These are phyloP conservation scores for Carcina quercana DNA, from an alignment of 2,888 invertebrate genomes.

Conservation along the genomic window DNA sequence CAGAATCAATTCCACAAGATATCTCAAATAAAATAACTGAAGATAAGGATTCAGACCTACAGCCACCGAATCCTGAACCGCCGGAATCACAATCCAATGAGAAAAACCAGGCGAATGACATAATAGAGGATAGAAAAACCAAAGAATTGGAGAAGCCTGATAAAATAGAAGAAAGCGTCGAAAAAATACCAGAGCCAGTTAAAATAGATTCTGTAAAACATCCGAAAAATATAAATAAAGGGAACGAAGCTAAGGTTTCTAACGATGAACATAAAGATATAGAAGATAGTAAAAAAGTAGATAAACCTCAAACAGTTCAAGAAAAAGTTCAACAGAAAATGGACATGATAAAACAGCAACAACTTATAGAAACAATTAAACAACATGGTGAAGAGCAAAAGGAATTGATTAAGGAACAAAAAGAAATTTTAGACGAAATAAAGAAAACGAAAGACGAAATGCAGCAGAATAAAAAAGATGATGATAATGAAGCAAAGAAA, in stretches of 20 bases:
- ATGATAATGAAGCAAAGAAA: conserved; percentile 59
- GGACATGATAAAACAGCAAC: conserved; percentile 55
- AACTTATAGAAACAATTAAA: conserved; percentile 77
- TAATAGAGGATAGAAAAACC: no score
- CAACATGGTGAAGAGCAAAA: conserved; percentile 80
- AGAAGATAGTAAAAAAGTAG: conserved; percentile 21
- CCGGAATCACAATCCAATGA: conserved; percentile 58
- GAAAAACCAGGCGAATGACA: no score
- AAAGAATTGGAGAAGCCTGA: conserved; percentile 26
- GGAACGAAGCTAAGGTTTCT: conserved; percentile 28
- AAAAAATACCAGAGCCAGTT: conserved; percentile 32
- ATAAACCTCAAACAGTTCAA: conserved; percentile 31
- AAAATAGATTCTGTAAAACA: conserved; percentile 40
- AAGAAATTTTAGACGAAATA: conserved; percentile 76
- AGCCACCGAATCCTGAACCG: conserved; percentile 64
- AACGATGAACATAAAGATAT: conserved; percentile 24
- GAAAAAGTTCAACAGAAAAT: conserved; percentile 24
- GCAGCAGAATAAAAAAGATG: conserved; percentile 59
- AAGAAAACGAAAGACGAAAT: conserved; percentile 71
- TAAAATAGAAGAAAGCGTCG: conserved; percentile 24
- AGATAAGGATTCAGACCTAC: conserved; percentile 52
- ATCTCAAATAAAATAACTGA: conserved; percentile 27
- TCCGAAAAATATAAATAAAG: conserved; percentile 43
- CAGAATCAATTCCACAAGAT: no score
- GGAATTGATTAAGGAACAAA: conserved; percentile 79